Evolutionary conservation across 2,797 vertebrate genomes (phyloP), one percentile per base, ranked within the genome.

Genomic region (Molossus alvarezi): DNA sequence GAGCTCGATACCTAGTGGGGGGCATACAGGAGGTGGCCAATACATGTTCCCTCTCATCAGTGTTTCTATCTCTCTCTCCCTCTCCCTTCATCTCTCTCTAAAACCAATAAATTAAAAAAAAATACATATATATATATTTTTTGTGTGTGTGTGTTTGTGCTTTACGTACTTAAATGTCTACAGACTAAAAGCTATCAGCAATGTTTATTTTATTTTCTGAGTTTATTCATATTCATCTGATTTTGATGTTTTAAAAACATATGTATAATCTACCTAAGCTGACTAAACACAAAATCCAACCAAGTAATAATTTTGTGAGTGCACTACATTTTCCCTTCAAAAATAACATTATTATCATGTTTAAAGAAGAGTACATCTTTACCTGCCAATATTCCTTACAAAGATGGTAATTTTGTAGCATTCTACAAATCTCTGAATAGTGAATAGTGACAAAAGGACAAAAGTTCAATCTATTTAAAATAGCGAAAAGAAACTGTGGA

Each of bases 401-500:
- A 45, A 94, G 18, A 20, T 29, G 7, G 51, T 48, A 62, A 90
- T 90, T 96, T 14, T 71, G 41, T 17, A 79, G 29, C 45, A 85
- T 60, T 76, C 77, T 90, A 75, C 27, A 90, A 87, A 85, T 62
- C 17, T 79, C 45, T 53, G 21, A 89, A 71, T 51, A 27, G 18
- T 83, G 37, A 77, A 67, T 60, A 90, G 15, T 55, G 60, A 92
- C 53, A 91, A 91, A 75, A 62, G 62, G 7, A 77, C 55, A 92
- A 90, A 88, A 83, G n/a, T 90, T 79, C 20, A 86, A 79, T 89
- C 73, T 82, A 83, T 64, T 83, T 89, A 33, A 14, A 88, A 69
- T 65, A 91, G n/a, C 73, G 65, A 95, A 84, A 72, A 65, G 37
- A 81, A 84, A 90, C 5, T 88, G 29, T 55, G 10, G 25, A 65